These are phyloP conservation scores for Tricholaema leucomelas DNA, from an alignment of 2,113 vertebrate species.

Conservation along the genomic window DNA sequence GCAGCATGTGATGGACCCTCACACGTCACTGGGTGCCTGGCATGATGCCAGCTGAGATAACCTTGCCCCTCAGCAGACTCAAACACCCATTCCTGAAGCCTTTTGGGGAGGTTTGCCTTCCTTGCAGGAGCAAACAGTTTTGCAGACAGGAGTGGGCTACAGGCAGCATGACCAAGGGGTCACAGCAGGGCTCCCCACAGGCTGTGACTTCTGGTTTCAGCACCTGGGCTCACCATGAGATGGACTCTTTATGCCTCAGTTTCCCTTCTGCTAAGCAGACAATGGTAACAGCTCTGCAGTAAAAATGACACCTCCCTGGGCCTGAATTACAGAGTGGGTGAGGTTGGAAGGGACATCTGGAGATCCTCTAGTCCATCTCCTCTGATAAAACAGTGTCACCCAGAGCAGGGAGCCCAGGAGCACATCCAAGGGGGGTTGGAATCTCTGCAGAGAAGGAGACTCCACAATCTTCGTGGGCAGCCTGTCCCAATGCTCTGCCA, in stretches of 20 bases:
- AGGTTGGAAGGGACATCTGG: no score
- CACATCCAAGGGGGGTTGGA: no score
- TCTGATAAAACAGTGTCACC: no score
- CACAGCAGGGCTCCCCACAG: neutral
- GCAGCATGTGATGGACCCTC: neutral
- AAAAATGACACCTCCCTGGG: neutral
- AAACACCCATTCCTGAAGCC: rapidly evolving
- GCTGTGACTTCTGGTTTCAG: neutral
- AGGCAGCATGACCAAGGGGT: neutral
- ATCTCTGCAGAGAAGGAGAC: no score
- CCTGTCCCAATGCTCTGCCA: no score
- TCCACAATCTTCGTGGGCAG: no score
- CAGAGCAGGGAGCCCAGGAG: no score
- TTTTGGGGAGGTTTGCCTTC: neutral
- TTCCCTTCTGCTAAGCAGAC: neutral
- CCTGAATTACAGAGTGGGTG: neutral
- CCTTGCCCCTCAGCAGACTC: neutral
- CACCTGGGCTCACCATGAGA: rapidly evolving
- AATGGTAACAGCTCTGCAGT: neutral
- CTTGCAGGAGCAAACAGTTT: neutral
- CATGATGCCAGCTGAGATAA: neutral
- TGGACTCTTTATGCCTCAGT: neutral
- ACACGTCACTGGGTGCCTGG: neutral
- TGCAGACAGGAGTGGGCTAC: neutral
- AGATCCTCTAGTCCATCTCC: no score